phyloP scores from a whole-genome alignment of 2,797 vertebrate genomes.

The Coranthus polyacanthus region DNA sequence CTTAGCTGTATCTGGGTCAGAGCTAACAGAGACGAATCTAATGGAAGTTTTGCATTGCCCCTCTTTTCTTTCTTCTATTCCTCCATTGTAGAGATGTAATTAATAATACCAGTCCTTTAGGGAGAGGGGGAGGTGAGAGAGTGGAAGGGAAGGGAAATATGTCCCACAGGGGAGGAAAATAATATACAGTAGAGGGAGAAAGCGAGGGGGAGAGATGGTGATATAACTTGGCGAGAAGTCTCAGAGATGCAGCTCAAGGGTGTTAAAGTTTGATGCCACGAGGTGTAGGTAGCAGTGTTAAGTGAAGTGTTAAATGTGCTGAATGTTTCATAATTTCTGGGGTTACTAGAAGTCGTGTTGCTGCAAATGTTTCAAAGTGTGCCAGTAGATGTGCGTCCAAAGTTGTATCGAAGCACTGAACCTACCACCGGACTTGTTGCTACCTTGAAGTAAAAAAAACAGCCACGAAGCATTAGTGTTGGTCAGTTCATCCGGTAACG shows the following conservation, averaged over 20 bases:
- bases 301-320: conserved; percentile 27
- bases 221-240: conserved; percentile 12
- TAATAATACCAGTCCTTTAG: conserved; percentile 66
- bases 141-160: not conserved
- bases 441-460: no score
- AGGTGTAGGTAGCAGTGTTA: conserved; percentile 44
- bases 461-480: no score
- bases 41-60: conserved; percentile 53
- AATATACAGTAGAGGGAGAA: not conserved
- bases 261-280: conserved; percentile 46
- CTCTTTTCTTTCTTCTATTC: conserved; percentile 50
- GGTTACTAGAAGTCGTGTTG: not conserved
- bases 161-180: conserved; percentile 4
- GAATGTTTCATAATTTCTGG: conserved; percentile 38
- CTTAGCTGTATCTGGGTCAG: conserved; percentile 74
- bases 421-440: not conserved
- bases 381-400: not conserved
- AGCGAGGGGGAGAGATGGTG: conserved; percentile 6
- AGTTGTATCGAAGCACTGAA: not conserved
- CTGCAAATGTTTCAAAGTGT: not conserved
- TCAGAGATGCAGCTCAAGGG: conserved; percentile 6
- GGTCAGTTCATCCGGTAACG: not conserved
- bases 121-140: conserved; percentile 12
- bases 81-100: conserved; percentile 57
- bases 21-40: conserved; percentile 70